Percentiles rank a stretch among this genome's conserved stretches.
phyloP scores from a whole-genome alignment of 2,113 vertebrate species.

The Barnardius zonarius region DNA sequence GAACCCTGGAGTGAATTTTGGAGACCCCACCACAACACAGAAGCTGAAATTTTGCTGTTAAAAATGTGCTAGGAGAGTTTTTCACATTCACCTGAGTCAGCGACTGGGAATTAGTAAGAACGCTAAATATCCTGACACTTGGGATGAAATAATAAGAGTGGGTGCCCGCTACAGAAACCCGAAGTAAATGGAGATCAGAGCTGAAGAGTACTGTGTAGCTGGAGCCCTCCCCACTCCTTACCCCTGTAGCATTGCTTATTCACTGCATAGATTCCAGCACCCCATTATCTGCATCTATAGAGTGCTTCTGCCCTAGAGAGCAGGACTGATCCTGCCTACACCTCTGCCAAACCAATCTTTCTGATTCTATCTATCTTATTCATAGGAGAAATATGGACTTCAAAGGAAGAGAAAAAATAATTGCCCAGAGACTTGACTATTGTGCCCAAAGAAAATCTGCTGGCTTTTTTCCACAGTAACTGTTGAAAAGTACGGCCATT shows the following conservation, averaged over 20 bases:
- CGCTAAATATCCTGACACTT: background rate
- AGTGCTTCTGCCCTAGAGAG: background rate
- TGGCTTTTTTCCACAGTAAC: background rate
- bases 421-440: background rate
- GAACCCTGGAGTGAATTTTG: background rate
- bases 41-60: background rate
- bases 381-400: background rate
- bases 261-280: background rate
- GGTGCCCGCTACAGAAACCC: background rate
- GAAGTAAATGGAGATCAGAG: background rate
- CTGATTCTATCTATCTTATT: background rate
- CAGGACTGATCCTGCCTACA: background rate
- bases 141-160: background rate
- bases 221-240: background rate
- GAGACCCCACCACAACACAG: background rate
- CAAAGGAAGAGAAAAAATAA: background rate
- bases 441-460: background rate
- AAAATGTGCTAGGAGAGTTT: background rate
- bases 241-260: accelerated
- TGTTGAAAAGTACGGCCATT: background rate
- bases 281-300: accelerated
- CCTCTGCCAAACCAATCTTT: background rate
- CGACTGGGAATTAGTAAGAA: background rate
- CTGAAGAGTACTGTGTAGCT: background rate
- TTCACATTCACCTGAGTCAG: background rate